Evolutionary conservation across 2,888 invertebrate species (phyloP).

Genomic region (Drosophila paramelanica): DNA sequence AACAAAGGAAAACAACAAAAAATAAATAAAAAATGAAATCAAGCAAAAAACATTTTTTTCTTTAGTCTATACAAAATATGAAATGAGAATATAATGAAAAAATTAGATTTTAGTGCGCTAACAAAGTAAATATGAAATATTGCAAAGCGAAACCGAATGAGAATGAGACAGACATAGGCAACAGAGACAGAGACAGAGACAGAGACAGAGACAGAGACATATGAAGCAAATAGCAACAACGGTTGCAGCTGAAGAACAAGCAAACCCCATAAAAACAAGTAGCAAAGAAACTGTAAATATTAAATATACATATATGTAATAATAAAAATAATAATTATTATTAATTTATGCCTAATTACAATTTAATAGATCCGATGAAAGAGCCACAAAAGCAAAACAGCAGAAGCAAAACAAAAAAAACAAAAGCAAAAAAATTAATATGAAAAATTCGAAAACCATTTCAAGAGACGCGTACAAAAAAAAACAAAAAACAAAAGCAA

Average conservation of each 20-base stretch:
- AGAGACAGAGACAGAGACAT: slow-evolving; percentile 16
- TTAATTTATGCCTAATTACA: slow-evolving; percentile 72
- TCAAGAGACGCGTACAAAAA: slow-evolving; percentile 54
- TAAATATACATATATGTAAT: slow-evolving; percentile 64
- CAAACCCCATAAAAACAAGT: slow-evolving; percentile 36
- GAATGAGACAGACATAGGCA: slow-evolving; percentile 35
- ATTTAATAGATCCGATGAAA: slow-evolving; percentile 48
- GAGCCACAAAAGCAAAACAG: slow-evolving; percentile 37
- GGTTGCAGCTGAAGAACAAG: slow-evolving; percentile 12
- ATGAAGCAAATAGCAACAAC: slow-evolving; percentile 18
- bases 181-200: slow-evolving; percentile 14
- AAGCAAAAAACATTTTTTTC: slow-evolving; percentile 60
- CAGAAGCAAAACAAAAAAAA: slow-evolving; percentile 27
- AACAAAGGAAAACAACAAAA: not conserved
- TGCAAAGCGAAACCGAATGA: slow-evolving; percentile 47
- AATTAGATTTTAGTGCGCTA: slow-evolving; percentile 60
- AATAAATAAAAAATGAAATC: slow-evolving; percentile 12
- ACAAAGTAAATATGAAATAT: slow-evolving; percentile 63
- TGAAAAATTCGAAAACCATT: slow-evolving; percentile 51
- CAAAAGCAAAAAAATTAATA: slow-evolving; percentile 18
- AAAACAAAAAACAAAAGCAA: not conserved
- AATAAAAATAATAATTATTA: slow-evolving; percentile 39
- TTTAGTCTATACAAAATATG: slow-evolving; percentile 55
- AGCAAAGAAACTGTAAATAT: slow-evolving; percentile 80
- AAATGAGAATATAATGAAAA: slow-evolving; percentile 20